These are phyloP conservation scores for Nerophis ophidion DNA, from an alignment of 2,113 vertebrate genomes.

Conservation along the genomic window DNA sequence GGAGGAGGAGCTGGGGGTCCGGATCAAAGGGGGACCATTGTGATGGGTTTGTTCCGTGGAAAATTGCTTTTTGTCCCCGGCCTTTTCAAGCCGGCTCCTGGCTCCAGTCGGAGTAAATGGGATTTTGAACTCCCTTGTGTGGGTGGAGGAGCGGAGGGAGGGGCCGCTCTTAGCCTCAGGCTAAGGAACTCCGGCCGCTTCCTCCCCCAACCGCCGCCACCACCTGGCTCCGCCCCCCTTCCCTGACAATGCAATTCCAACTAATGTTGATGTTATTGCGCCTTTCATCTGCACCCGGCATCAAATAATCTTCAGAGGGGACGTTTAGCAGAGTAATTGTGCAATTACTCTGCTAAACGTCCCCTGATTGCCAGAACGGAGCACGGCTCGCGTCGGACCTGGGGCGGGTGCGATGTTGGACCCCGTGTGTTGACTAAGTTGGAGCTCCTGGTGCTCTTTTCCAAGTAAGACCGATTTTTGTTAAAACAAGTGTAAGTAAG, in stretches of 20 bases:
- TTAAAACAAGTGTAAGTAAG: too few relatives aligned
- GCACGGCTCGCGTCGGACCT: conserved; percentile 13
- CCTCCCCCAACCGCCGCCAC: conserved; percentile 8
- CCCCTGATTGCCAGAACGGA: conserved; percentile 47
- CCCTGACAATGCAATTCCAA: conserved; percentile 63
- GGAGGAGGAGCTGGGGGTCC: conserved; percentile 62
- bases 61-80: conserved; percentile 93
- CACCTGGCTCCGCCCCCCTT: conserved; percentile 18
- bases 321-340: conserved; percentile 49
- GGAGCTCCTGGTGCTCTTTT: not conserved
- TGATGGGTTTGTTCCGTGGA: conserved; percentile 95
- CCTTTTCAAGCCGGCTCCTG: conserved; percentile 81
- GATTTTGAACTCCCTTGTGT: conserved; percentile 73
- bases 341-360: conserved; percentile 52
- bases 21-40: conserved; percentile 94
- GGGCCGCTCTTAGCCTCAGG: conserved; percentile 62
- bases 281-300: conserved; percentile 58
- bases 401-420: not conserved
- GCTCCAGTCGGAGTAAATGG: conserved; percentile 81
- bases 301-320: conserved; percentile 54
- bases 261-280: conserved; percentile 59
- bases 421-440: not conserved
- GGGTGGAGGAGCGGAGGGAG: conserved; percentile 57
- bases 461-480: conserved; percentile 7
- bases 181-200: conserved; percentile 56